These are phyloP conservation scores for Caenorhabditis becei DNA, from an alignment of 2,888 invertebrate genomes.

Conservation along the genomic window DNA sequence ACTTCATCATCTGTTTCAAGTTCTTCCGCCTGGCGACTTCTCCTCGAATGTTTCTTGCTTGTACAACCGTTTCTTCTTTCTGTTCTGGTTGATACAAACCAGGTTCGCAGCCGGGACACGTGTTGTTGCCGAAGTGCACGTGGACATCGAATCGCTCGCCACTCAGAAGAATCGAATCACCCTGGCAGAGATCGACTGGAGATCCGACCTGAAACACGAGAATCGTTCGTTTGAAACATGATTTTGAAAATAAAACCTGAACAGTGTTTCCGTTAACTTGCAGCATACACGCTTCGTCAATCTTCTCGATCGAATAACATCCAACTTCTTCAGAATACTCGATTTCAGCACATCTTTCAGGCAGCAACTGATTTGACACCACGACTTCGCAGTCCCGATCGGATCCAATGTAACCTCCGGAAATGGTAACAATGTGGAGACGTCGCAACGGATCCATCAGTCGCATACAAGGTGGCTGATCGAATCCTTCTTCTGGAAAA, in stretches of 20 bases:
- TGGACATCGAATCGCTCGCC: constrained; percentile 67
- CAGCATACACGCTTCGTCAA: constrained; percentile 42
- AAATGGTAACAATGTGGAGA: constrained; percentile 75
- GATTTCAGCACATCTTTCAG: constrained; percentile 55
- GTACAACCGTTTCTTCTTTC: constrained; percentile 22
- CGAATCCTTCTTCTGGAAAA: constrained; percentile 70
- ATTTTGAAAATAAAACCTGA: constrained; percentile 6
- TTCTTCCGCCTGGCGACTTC: constrained; percentile 84
- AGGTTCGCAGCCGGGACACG: constrained; percentile 95
- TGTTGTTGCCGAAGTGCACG: constrained; percentile 84
- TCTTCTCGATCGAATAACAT: constrained; percentile 54
- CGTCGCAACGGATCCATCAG: constrained; percentile 69
- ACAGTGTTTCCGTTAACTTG: constrained; percentile 47
- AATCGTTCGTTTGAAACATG: no score
- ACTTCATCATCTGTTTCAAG: constrained; percentile 87
- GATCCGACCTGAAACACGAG: constrained; percentile 33
- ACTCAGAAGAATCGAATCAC: constrained; percentile 65
- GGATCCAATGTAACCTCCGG: constrained; percentile 74
- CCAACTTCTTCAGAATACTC: constrained; percentile 45
- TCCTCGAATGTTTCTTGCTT: constrained; percentile 51
- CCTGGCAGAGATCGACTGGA: constrained; percentile 67
- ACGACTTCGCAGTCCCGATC: constrained; percentile 57
- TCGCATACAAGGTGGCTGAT: constrained; percentile 75
- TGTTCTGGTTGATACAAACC: constrained; percentile 84
- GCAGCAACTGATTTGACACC: constrained; percentile 38